phyloP scores from a whole-genome alignment of 1,140 invertebrate species.

The Gryon sp. region DNA sequence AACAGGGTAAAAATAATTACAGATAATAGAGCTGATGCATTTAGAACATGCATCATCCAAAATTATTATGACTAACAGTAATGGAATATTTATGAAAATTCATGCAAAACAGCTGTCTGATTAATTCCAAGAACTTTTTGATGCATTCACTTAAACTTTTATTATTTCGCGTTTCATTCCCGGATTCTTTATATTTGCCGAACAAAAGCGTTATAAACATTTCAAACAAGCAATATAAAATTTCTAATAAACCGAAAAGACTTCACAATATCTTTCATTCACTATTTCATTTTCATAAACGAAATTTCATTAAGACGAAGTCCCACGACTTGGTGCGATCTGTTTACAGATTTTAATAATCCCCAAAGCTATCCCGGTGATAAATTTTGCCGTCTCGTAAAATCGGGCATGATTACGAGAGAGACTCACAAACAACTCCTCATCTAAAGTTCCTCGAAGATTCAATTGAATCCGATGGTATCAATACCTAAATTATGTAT shows the following conservation, averaged over 20 bases:
- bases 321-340: constrained; percentile 62
- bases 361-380: constrained; percentile 67
- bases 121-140: constrained; percentile 22
- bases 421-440: constrained; percentile 55
- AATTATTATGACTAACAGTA: constrained; percentile 11
- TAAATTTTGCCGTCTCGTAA: constrained; percentile 73
- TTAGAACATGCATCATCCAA: background rate
- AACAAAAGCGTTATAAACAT: constrained; percentile 38
- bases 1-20: no score
- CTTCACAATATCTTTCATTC: constrained; percentile 39
- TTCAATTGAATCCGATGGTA: constrained; percentile 61
- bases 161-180: constrained; percentile 15
- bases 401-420: constrained; percentile 64
- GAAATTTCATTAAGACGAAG: constrained; percentile 61
- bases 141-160: constrained; percentile 2
- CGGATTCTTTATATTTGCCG: constrained; percentile 19
- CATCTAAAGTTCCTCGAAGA: constrained; percentile 62
- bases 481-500: constrained; percentile 63
- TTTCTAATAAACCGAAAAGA: constrained; percentile 42
- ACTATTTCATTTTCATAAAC: constrained; percentile 62
- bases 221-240: constrained; percentile 32
- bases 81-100: constrained; percentile 22
- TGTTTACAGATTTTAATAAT: constrained; percentile 75
- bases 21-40: background rate
- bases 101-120: constrained; percentile 9